Conservation (phyloP, 1,140 invertebrate genomes). For the Pseudachorutes palmiensis region DNA sequence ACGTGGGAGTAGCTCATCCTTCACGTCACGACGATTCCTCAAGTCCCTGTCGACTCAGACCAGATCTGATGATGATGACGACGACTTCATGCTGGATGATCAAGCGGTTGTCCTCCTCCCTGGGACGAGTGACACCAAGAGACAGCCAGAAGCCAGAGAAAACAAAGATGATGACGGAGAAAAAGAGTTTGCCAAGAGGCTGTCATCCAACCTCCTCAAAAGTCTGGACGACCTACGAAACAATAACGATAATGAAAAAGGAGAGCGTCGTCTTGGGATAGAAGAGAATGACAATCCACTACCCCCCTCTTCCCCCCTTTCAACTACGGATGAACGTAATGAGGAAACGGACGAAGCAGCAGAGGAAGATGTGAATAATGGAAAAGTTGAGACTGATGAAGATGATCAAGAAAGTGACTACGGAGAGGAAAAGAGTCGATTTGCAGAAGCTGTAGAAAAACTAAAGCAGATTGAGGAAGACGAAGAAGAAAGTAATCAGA, state of each 20-base stretch:
- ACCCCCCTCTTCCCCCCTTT: neutral
- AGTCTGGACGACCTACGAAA: neutral
- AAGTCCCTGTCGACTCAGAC: slow-evolving; percentile 4
- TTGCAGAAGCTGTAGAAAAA: slow-evolving; percentile 17
- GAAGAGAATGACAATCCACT: neutral
- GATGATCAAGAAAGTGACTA: slow-evolving; percentile 23
- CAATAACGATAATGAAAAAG: neutral
- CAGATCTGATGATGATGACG: slow-evolving; percentile 13
- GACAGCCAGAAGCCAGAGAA: slow-evolving; percentile 13
- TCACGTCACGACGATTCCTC: neutral
- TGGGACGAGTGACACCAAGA: slow-evolving; percentile 8
- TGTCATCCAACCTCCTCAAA: slow-evolving; percentile 16
- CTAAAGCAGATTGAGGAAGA: slow-evolving; percentile 14
- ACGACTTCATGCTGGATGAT: slow-evolving; percentile 23
- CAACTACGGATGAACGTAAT: slow-evolving; percentile 5
- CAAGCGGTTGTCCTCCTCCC: neutral
- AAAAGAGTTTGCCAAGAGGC: slow-evolving; percentile 12
- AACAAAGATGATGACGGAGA: slow-evolving; percentile 21
- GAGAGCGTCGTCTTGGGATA: neutral
- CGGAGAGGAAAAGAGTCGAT: slow-evolving; percentile 20
- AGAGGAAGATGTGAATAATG: slow-evolving; percentile 21
- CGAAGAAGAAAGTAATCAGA: slow-evolving; percentile 18
- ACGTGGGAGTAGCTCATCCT: neutral
- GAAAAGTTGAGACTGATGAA: slow-evolving; percentile 28
- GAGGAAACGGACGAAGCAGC: slow-evolving; percentile 8